Evolutionary conservation across 2,113 vertebrate genomes (phyloP).

Genomic region (Orthochromis indermauri): DNA sequence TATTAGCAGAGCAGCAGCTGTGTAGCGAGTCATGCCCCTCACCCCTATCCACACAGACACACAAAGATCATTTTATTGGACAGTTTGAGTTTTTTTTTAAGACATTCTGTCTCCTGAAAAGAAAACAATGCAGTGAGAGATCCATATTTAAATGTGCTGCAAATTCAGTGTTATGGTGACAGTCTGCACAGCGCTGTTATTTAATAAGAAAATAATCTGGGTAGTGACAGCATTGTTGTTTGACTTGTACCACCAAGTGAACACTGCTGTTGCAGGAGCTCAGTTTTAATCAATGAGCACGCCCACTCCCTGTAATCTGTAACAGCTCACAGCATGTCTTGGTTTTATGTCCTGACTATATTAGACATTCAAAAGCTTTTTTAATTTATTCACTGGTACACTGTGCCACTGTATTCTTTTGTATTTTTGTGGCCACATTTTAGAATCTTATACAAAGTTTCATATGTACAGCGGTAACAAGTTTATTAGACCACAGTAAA

Average conservation of each 20-base stretch:
- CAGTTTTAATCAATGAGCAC: conserved; percentile 34
- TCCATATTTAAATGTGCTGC: neutral
- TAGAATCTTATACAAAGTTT: neutral
- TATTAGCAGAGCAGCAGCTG: neutral
- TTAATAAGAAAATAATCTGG: neutral
- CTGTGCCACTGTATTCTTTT: neutral
- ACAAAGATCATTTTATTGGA: neutral
- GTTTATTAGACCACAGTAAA: neutral
- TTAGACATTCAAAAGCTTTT: neutral
- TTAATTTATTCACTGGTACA: rapidly evolving
- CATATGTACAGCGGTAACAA: neutral
- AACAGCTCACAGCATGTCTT: neutral
- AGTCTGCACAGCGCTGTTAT: neutral
- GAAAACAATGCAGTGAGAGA: neutral
- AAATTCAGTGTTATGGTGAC: neutral
- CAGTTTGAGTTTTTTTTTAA: neutral
- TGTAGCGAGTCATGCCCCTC: neutral
- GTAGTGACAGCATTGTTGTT: neutral
- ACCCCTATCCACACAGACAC: rapidly evolving
- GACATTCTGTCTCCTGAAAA: neutral
- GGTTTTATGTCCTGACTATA: neutral
- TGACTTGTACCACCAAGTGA: neutral
- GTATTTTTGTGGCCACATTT: neutral
- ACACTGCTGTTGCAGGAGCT: conserved; percentile 11
- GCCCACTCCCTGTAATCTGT: conserved; percentile 20